phyloP scores from a whole-genome alignment of 2,113 vertebrate genomes.

The Pseudopodoces humilis region DNA sequence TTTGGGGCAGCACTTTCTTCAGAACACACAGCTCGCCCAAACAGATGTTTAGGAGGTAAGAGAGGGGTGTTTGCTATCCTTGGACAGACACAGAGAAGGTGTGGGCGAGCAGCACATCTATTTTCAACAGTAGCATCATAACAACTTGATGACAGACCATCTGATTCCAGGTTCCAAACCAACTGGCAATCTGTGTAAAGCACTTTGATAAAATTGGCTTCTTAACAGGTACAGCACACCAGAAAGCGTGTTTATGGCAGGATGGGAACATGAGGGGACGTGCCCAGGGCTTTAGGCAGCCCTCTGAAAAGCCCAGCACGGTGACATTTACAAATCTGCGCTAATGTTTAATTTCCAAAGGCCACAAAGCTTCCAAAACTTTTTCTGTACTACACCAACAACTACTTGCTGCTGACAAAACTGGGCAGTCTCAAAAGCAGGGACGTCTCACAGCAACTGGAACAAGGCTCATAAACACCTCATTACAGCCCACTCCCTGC shows the following conservation, averaged over 20 bases:
- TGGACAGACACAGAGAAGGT: not conserved
- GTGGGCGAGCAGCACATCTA: not conserved
- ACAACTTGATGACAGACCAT: not conserved
- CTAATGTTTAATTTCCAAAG: not conserved
- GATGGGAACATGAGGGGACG: not conserved
- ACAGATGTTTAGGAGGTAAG: not conserved
- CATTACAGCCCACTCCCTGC: slow-evolving; percentile 13
- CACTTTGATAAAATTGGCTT: not conserved
- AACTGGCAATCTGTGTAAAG: not conserved
- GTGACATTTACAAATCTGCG: not conserved
- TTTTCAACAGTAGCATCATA: not conserved
- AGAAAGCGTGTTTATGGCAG: not conserved
- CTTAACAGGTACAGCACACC: not conserved
- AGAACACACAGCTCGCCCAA: not conserved
- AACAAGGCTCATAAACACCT: slow-evolving; percentile 33
- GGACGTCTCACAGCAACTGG: not conserved
- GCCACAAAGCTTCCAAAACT: not conserved
- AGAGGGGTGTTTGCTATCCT: not conserved
- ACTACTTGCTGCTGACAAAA: not conserved
- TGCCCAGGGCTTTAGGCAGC: not conserved
- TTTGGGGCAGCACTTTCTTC: not conserved
- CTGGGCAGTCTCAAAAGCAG: not conserved
- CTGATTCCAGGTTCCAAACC: not conserved
- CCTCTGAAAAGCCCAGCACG: not conserved
- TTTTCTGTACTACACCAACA: not conserved